Conservation (phyloP, 1,140 invertebrate species). For the Drosophila kurseongensis region DNA sequence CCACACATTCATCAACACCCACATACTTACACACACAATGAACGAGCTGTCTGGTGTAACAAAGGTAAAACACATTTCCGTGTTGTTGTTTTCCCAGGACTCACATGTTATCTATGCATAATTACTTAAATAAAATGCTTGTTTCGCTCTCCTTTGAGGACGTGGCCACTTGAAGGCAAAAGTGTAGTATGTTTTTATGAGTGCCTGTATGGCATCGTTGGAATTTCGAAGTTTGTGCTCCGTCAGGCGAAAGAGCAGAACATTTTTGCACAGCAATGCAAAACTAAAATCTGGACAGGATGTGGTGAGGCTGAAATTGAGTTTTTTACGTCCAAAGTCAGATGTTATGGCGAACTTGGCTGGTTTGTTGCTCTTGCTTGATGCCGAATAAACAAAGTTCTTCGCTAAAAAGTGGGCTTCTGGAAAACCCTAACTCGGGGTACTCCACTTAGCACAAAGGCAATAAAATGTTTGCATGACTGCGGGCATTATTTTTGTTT, state of each 20-base stretch:
- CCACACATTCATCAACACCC: conserved; percentile 17
- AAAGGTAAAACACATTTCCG: conserved; percentile 32
- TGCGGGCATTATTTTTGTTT: conserved; percentile 72
- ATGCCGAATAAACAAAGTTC: conserved; percentile 63
- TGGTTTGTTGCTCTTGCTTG: conserved; percentile 47
- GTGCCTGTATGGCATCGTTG: conserved; percentile 6
- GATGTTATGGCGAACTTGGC: conserved; percentile 61
- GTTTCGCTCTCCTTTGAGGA: conserved; percentile 24
- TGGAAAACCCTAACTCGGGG: conserved; percentile 47
- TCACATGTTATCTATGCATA: conserved; percentile 56
- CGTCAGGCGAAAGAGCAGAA: conserved; percentile 27
- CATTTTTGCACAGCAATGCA: conserved; percentile 15
- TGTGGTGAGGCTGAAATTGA: conserved; percentile 24
- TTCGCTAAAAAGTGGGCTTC: conserved; percentile 34
- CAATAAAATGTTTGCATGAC: conserved; percentile 73
- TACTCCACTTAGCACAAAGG: conserved; percentile 29
- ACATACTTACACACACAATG: conserved; percentile 3
- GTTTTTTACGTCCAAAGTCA: conserved; percentile 15
- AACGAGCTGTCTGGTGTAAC: conserved; percentile 9
- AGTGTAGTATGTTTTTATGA: conserved; percentile 17
- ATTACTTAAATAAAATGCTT: conserved; percentile 70
- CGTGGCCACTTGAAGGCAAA: conserved; percentile 18
- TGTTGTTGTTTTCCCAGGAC: conserved; percentile 12
- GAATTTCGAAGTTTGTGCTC: conserved; percentile 15
- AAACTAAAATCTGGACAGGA: conserved; percentile 43